Conservation (phyloP, 2,113 vertebrate species). For the Equus przewalskii region DNA sequence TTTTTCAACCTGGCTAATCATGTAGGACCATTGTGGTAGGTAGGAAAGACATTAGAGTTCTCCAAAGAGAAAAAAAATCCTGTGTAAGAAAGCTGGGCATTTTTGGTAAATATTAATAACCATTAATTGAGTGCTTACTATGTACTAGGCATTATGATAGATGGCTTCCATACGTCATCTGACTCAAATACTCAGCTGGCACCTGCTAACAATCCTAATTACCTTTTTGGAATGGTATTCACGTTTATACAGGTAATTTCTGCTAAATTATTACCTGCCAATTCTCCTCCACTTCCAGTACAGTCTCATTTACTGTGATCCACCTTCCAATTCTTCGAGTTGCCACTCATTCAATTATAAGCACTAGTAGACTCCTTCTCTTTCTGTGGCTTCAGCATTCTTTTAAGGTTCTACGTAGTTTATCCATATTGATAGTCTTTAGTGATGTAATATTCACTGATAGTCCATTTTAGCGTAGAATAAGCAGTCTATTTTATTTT, state of each 20-base stretch:
- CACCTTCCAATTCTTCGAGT: neutral
- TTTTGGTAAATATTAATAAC: constrained; percentile 43
- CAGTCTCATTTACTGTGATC: constrained; percentile 37
- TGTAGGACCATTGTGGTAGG: neutral
- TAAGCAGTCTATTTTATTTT: neutral
- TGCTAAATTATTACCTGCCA: constrained; percentile 66
- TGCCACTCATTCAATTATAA: constrained; percentile 19
- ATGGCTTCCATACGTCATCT: constrained; percentile 1
- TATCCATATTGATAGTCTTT: neutral
- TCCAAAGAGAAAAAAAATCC: neutral
- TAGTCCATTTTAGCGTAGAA: neutral
- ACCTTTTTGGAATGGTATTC: constrained; percentile 55
- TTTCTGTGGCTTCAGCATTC: neutral
- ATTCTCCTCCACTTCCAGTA: neutral
- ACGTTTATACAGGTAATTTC: constrained; percentile 70
- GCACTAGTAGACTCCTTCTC: neutral
- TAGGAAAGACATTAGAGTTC: neutral
- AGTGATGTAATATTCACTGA: neutral
- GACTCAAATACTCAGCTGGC: constrained; percentile 11
- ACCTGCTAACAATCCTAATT: constrained; percentile 53
- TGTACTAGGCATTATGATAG: neutral
- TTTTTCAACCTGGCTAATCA: neutral
- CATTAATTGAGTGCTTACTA: constrained; percentile 71
- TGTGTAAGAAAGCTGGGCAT: neutral
- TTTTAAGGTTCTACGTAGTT: neutral